phyloP scores from a whole-genome alignment of 2,888 invertebrate species.

The Oscheius onirici region DNA sequence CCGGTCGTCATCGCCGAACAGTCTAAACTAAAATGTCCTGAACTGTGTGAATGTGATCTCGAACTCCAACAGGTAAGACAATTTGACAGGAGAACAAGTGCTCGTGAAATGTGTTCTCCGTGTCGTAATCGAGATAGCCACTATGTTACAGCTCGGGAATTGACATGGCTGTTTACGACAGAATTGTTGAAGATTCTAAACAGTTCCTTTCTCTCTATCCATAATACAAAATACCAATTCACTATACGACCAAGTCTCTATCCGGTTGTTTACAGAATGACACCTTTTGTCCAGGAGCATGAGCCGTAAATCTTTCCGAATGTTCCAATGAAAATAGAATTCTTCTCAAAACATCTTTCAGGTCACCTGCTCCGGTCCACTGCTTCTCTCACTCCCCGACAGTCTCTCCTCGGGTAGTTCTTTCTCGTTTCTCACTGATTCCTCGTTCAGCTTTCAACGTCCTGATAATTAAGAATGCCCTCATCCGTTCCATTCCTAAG shows the following conservation, averaged over 20 bases:
- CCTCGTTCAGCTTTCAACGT: slow-evolving; percentile 30
- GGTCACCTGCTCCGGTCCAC: slow-evolving; percentile 46
- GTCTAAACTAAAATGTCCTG: slow-evolving; percentile 18
- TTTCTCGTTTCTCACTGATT: background rate
- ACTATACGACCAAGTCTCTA: too few relatives aligned
- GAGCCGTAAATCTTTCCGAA: too few relatives aligned
- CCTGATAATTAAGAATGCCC: slow-evolving; percentile 41
- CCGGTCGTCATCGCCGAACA: slow-evolving; percentile 19
- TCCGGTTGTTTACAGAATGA: too few relatives aligned
- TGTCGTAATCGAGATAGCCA: slow-evolving; percentile 1
- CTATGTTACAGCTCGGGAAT: slow-evolving; percentile 16
- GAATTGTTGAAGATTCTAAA: too few relatives aligned
- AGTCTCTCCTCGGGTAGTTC: slow-evolving; percentile 30
- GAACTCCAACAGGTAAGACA: slow-evolving; percentile 14
- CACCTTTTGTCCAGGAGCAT: too few relatives aligned
- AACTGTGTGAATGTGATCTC: slow-evolving; percentile 21
- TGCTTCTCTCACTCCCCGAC: slow-evolving; percentile 42
- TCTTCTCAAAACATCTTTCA: slow-evolving; percentile 13
- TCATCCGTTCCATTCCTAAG: slow-evolving; percentile 43
- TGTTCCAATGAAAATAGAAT: too few relatives aligned
- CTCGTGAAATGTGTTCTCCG: slow-evolving; percentile 19
- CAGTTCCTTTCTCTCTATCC: too few relatives aligned
- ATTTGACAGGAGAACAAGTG: slow-evolving; percentile 12
- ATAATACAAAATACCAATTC: too few relatives aligned
- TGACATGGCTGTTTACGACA: too few relatives aligned